phyloP scores from a whole-genome alignment of 2,797 vertebrate species.

The Podarcis lilfordi region DNA sequence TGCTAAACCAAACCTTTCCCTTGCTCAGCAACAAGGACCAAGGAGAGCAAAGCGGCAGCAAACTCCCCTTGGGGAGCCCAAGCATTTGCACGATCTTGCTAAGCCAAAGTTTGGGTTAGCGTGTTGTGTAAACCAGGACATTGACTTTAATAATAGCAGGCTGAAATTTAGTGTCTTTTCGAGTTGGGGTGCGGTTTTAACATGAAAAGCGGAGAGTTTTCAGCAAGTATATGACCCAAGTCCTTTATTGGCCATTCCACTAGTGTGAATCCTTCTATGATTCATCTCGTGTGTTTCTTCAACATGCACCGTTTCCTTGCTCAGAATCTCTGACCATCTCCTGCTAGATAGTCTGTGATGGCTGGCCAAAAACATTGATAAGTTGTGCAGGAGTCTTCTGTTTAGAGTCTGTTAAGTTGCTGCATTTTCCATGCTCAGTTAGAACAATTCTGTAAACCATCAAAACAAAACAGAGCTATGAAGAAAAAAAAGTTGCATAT shows the following conservation, averaged over 20 bases:
- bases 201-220: background rate
- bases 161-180: background rate
- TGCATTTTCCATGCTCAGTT: background rate
- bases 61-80: too few species aligned
- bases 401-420: background rate
- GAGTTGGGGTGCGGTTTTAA: too few species aligned
- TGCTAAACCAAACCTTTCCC: too few species aligned
- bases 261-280: background rate
- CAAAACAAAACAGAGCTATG: background rate
- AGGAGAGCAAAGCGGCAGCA: too few species aligned
- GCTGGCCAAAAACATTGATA: background rate
- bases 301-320: background rate
- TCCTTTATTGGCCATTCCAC: background rate
- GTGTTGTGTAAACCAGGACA: background rate
- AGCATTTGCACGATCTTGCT: too few species aligned
- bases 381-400: background rate
- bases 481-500: background rate
- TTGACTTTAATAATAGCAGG: background rate
- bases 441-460: background rate
- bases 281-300: background rate
- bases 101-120: too few species aligned
- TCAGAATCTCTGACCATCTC: background rate
- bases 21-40: too few species aligned
- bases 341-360: background rate
- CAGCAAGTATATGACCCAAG: background rate